Conservation (phyloP, 2,113 vertebrate genomes). For the Chloropsis hardwickii region DNA sequence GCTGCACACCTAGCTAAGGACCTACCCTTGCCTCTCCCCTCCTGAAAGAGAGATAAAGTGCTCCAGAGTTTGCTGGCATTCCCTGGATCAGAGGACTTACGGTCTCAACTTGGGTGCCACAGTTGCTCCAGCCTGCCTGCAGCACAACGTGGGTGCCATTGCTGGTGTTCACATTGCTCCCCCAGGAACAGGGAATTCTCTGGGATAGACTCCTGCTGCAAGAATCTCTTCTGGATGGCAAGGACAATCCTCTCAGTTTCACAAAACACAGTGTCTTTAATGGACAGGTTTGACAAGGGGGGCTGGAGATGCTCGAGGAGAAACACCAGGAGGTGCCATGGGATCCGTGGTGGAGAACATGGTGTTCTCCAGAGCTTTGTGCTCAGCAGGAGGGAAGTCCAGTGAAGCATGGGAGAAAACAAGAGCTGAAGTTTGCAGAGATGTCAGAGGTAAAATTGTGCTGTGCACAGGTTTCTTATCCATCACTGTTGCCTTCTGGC, state of each 20-base stretch:
- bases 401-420: background rate
- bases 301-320: background rate
- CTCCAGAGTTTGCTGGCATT: background rate
- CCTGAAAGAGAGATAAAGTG: background rate
- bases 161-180: constrained; percentile 49
- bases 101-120: constrained; percentile 67
- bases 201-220: constrained; percentile 69
- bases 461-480: background rate
- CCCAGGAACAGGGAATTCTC: constrained; percentile 81
- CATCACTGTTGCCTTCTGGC: background rate
- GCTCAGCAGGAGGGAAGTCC: background rate
- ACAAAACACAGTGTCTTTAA: constrained; percentile 66
- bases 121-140: constrained; percentile 76
- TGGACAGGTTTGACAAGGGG: background rate
- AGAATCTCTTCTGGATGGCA: constrained; percentile 71
- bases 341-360: background rate
- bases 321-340: background rate
- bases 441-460: background rate
- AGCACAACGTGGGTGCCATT: constrained; percentile 77
- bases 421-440: background rate
- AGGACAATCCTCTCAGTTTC: constrained; percentile 71
- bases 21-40: background rate
- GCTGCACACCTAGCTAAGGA: too few relatives aligned
- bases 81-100: constrained; percentile 61
- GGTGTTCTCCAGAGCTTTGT: background rate